Base-by-base conservation (phyloP, 2,113 vertebrate species). In the Hyaena hyaena region DNA sequence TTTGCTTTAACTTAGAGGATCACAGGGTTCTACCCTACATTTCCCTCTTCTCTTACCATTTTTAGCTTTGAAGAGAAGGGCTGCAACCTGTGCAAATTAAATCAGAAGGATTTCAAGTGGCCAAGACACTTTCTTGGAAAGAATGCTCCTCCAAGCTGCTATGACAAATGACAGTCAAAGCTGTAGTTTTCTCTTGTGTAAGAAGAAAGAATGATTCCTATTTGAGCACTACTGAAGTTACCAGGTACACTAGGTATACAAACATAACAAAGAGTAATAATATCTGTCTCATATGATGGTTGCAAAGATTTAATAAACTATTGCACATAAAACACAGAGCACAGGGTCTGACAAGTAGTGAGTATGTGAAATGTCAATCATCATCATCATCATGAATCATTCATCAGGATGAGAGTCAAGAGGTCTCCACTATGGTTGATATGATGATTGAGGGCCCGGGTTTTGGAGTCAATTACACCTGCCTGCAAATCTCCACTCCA, bases 391-490 rank as follows among this genome's bases (percentile, higher is more conserved):
- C 26, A 45, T n/a, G 17, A 94, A 81, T 73, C 65, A 63, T 86
- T 93, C 97, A 86, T 96, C 90, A 81, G 1, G 48, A 28, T 58
- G 31, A 96, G 63, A 92, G 55, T 79, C 96, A 80, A 96, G 76
- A 87, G 43, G 43, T 77, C 35, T 19, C 33, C 43, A 35, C 26
- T 89, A 48, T 63, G 35, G 4, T 14, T 95, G 26, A 88, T 68
- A 39, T 16, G 90, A 35, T 26, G 50, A 90, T 79, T n/a, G 28
- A 93, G 71, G 69, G 7, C 26, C 17, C 58, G 50, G 23, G 1
- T 33, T 87, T 85, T 53, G 14, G 23, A 93, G 15, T 58, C 28
- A 23, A 84, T 31, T 24, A 69, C 2, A 80, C 0, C 33, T 85
- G 26, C 10, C 4, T 63, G 23, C 14, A 95, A 91, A 93, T 66